Evolutionary conservation across 2,113 vertebrate species (phyloP).

Genomic region (Etheostoma spectabile): DNA sequence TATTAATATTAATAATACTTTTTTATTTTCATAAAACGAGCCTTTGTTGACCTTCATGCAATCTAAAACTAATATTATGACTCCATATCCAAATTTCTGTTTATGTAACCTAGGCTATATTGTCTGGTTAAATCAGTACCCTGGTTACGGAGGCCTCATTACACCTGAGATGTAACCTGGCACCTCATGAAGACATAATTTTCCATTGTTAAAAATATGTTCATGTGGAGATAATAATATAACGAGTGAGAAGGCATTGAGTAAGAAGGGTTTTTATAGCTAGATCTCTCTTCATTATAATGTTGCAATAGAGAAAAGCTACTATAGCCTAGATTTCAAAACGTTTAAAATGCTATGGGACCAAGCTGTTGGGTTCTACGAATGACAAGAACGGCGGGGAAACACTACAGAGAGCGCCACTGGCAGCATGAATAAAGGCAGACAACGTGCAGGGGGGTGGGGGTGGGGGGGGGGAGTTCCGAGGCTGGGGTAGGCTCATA

Average conservation of each 20-base stretch:
- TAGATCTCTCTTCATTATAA: background rate
- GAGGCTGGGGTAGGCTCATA: conserved; percentile 53
- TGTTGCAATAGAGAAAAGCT: background rate
- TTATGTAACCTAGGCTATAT: background rate
- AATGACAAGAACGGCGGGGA: conserved; percentile 71
- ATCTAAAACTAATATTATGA: conserved; percentile 1
- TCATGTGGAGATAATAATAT: background rate
- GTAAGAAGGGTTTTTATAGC: background rate
- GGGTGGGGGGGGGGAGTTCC: conserved; percentile 48
- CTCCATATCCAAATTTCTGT: conserved; percentile 9
- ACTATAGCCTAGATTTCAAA: conserved; percentile 4
- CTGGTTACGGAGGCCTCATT: conserved; percentile 40
- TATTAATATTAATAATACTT: no score
- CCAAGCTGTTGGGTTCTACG: conserved; percentile 65
- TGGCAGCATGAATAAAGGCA: conserved; percentile 68
- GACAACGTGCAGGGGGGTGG: conserved; percentile 55
- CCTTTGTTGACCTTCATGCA: conserved; percentile 13
- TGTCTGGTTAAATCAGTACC: conserved; percentile 29
- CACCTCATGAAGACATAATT: conserved; percentile 13
- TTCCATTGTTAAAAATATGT: background rate
- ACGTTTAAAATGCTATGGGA: conserved; percentile 57
- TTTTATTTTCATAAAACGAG: background rate
- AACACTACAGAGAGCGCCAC: conserved; percentile 67
- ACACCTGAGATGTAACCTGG: conserved; percentile 37
- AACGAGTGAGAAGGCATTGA: background rate